Evolutionary conservation across 2,888 invertebrate species (phyloP), one percentile per base, ranked within the genome.

Genomic region (Idaea dimidiata): DNA sequence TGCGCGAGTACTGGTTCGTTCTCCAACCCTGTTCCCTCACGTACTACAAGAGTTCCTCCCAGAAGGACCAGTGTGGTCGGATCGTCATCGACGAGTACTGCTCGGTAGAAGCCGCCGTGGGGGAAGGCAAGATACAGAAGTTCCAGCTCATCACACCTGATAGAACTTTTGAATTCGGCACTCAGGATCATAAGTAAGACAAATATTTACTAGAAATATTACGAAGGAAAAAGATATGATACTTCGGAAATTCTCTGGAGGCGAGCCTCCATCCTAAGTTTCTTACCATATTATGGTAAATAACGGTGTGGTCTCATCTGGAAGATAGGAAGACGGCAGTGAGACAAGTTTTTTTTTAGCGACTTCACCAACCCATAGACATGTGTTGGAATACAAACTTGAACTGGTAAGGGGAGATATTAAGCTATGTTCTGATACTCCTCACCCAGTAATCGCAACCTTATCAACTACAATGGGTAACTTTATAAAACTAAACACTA

Each of bases 1-100:
- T 96, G 93, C 93, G 95, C 16, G 96, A 96, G 72, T 95, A 96
- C 80, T 97, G 96, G 96, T 96, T 97, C 78, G 96, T 97, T 0
- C 88, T 97, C 0, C 94, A 95, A 64, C 96, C 97, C 0, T 95
- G 94, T 33, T 94, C 95, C 59, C 90, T 97, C 57, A 94, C 94
- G 0, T 97, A 96, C 83, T 97, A 95, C 84, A 96, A 96, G 82
- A 94, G 94, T 72, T 94, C 95, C 0, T 94, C 95, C 0, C 91
- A 91, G 66, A 95, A 94, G 75, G 95, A 96, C 17, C 92, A 94
- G 58, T 95, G 95, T 65, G 96, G 96, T 0, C 88, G 94, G 17
- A 94, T 97, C 61, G 72, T 87, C 0, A 92, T 96, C 24, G 95
- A 95, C 72, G 91, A 94, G 33, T 94, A 94, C 78, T 95, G 95